Evolutionary conservation across 2,797 vertebrate species (phyloP).

Genomic region (Mycteria americana): DNA sequence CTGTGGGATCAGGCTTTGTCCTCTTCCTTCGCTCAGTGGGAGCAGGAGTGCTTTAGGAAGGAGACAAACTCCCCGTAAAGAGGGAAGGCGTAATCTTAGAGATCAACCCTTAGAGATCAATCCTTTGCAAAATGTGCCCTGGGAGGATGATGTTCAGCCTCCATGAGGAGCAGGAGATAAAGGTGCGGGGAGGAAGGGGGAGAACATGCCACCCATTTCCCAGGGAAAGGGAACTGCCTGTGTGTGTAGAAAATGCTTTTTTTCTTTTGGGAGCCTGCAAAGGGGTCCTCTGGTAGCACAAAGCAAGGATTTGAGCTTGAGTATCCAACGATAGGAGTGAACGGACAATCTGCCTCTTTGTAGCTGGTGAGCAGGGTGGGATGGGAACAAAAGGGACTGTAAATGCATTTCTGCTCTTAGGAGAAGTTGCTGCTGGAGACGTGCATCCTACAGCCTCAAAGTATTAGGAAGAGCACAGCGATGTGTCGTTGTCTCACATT

Average conservation of each 20-base stretch:
- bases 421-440: not conserved
- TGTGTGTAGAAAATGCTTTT: not conserved
- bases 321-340: fast-evolving
- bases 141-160: not conserved
- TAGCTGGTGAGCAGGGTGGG: not conserved
- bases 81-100: not conserved
- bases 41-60: not conserved
- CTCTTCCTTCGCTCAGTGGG: not conserved
- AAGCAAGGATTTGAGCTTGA: not conserved
- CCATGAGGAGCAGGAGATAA: not conserved
- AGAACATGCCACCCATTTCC: not conserved
- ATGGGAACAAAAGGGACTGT: slow-evolving; percentile 21
- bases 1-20: slow-evolving; percentile 21
- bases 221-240: not conserved
- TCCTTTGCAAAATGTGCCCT: not conserved
- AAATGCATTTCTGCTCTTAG: not conserved
- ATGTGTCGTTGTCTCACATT: fast-evolving
- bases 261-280: not conserved
- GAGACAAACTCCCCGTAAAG: not conserved
- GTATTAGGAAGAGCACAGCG: not conserved
- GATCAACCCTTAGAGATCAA: not conserved
- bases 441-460: not conserved
- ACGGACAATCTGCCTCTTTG: not conserved
- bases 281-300: not conserved
- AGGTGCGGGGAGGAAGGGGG: not conserved